Evolutionary conservation across 2,888 invertebrate genomes (phyloP).

Genomic region (Dolichopus griseipennis): DNA sequence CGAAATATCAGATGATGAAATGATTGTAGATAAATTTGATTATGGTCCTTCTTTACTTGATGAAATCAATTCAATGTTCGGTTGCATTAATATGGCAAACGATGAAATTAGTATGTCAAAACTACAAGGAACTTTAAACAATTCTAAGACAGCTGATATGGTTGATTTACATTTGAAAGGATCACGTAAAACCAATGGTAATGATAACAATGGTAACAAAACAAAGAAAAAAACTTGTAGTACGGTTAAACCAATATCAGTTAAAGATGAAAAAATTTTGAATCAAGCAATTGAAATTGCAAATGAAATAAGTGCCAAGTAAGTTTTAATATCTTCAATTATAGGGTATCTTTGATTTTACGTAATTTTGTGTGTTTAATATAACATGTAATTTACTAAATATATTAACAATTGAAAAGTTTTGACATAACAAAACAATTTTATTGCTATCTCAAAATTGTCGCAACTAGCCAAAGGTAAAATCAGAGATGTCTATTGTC

Average conservation of each 20-base stretch:
- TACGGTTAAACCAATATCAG: conserved; percentile 83
- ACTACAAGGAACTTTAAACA: conserved; percentile 25
- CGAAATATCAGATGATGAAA: conserved; percentile 73
- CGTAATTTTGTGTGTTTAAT: background rate
- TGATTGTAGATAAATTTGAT: conserved; percentile 49
- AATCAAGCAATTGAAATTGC: conserved; percentile 90
- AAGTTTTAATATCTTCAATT: conserved; percentile 24
- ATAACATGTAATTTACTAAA: background rate
- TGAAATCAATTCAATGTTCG: conserved; percentile 83
- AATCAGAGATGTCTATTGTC: too few species aligned
- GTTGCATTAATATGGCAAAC: conserved; percentile 45
- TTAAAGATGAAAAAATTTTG: conserved; percentile 82
- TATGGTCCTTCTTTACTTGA: conserved; percentile 85
- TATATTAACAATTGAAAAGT: too few species aligned
- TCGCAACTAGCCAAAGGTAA: too few species aligned
- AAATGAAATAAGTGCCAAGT: conserved; percentile 76
- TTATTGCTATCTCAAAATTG: too few species aligned
- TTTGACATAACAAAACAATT: too few species aligned
- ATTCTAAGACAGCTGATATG: conserved; percentile 48
- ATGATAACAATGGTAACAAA: conserved; percentile 35
- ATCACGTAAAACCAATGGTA: conserved; percentile 29
- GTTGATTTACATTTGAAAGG: conserved; percentile 51
- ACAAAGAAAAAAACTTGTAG: conserved; percentile 40
- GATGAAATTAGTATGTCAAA: conserved; percentile 13
- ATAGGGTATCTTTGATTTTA: background rate